Conservation (phyloP, 2,113 vertebrate genomes). For the Scartelaos histophorus region DNA sequence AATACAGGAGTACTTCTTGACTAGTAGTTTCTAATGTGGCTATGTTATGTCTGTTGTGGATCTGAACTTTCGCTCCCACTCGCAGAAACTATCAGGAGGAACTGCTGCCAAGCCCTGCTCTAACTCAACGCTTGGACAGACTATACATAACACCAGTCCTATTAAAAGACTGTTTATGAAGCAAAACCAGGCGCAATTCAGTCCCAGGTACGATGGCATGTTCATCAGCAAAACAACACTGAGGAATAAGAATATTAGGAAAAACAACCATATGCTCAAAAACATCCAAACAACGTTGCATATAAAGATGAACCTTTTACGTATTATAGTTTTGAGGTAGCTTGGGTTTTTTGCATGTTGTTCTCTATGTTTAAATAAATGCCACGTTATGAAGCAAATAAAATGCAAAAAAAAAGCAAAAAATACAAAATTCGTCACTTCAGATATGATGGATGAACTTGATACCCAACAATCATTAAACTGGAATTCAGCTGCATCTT, state of each 20-base stretch:
- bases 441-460: constrained; percentile 71
- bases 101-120: constrained; percentile 47
- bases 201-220: constrained; percentile 82
- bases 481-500: constrained; percentile 20
- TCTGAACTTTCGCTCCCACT: constrained; percentile 84
- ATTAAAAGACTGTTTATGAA: constrained; percentile 87
- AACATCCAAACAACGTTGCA: constrained; percentile 73
- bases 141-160: constrained; percentile 73
- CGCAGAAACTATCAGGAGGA: constrained; percentile 80
- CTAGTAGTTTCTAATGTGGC: background rate
- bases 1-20: too few species aligned
- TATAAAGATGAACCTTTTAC: constrained; percentile 58
- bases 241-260: constrained; percentile 73
- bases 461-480: constrained; percentile 69
- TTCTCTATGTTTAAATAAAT: constrained; percentile 4
- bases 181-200: constrained; percentile 85
- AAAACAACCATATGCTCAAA: constrained; percentile 80
- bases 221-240: constrained; percentile 66
- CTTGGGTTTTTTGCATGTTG: background rate
- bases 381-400: constrained; percentile 47
- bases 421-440: constrained; percentile 61
- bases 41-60: constrained; percentile 34
- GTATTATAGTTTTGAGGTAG: background rate
- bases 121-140: constrained; percentile 40
- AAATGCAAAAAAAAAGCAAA: too few species aligned